Evolutionary conservation across 1,140 invertebrate genomes (phyloP).

Genomic region (Heliconius congener): DNA sequence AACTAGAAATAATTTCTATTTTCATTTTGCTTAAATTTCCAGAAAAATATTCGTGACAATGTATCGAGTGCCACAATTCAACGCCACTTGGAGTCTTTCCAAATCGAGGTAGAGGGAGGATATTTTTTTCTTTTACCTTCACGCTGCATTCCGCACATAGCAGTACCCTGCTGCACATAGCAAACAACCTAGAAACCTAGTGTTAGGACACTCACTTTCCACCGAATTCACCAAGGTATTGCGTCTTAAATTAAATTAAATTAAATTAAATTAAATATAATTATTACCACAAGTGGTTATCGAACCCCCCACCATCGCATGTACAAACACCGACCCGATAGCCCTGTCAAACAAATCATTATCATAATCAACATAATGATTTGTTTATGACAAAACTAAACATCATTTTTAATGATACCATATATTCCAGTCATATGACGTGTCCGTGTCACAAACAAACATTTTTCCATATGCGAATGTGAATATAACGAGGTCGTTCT

Average conservation of each 20-base stretch:
- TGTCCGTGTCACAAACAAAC: background rate
- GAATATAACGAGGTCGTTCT: constrained; percentile 1
- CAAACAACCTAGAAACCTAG: background rate
- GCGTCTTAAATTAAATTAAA: too few species aligned
- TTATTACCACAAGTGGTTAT: too few species aligned
- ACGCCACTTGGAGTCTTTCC: too few species aligned
- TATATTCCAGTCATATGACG: background rate
- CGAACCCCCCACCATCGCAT: too few species aligned
- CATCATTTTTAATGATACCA: constrained; percentile 1
- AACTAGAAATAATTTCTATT: too few species aligned
- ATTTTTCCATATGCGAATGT: background rate
- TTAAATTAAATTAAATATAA: too few species aligned
- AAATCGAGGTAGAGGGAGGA: too few species aligned
- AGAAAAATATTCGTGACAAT: too few species aligned
- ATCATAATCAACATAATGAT: background rate
- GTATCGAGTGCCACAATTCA: too few species aligned
- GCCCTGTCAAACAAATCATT: background rate
- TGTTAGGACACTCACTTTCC: background rate
- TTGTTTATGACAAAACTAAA: background rate
- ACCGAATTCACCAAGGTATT: background rate
- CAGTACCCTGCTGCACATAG: background rate
- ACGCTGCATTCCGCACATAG: background rate
- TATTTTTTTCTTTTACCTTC: background rate
- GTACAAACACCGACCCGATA: too few species aligned
- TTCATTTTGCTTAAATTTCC: too few species aligned